A percentile compares a stretch with the other conserved stretches of the same genome.
Evolutionary conservation across 2,797 vertebrate genomes (phyloP).

Genomic region (Crossoptilon crossoptilon): DNA sequence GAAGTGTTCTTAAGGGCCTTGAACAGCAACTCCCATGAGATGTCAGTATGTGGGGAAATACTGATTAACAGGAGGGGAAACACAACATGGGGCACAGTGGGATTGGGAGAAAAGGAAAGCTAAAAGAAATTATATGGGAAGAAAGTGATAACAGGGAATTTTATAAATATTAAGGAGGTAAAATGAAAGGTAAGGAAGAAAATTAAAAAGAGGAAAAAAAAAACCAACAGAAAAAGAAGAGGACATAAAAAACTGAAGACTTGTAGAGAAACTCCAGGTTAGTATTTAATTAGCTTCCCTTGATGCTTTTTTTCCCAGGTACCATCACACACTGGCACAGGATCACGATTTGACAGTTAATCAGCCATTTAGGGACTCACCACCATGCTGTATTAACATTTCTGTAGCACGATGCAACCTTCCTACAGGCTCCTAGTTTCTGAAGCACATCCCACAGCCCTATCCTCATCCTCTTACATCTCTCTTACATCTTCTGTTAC

Average conservation of each 20-base stretch:
- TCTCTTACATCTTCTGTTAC: not conserved
- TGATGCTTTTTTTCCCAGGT: not conserved
- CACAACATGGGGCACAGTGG: not conserved
- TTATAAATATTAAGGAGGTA: constrained; percentile 16
- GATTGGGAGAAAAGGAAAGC: not conserved
- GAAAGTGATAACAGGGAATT: not conserved
- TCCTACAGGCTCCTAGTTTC: not conserved
- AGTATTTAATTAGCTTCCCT: not conserved
- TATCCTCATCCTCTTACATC: not conserved
- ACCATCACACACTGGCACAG: not conserved
- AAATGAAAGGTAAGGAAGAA: not conserved
- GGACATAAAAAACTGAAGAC: not conserved
- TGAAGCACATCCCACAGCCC: not conserved
- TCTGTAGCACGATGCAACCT: accelerated
- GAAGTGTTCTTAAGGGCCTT: not conserved
- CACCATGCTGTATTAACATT: not conserved
- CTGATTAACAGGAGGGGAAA: not conserved
- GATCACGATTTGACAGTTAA: not conserved
- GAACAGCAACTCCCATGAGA: not conserved
- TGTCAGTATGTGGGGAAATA: not conserved
- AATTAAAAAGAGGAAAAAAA: not conserved
- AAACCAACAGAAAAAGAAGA: not conserved
- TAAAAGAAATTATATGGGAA: not conserved
- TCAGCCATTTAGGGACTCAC: not conserved
- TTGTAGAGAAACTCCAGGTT: not conserved